A percentile compares a stretch with the other conserved stretches of the same genome.
Conservation (phyloP, 2,888 invertebrate species). For the Microplitis deprimator region DNA sequence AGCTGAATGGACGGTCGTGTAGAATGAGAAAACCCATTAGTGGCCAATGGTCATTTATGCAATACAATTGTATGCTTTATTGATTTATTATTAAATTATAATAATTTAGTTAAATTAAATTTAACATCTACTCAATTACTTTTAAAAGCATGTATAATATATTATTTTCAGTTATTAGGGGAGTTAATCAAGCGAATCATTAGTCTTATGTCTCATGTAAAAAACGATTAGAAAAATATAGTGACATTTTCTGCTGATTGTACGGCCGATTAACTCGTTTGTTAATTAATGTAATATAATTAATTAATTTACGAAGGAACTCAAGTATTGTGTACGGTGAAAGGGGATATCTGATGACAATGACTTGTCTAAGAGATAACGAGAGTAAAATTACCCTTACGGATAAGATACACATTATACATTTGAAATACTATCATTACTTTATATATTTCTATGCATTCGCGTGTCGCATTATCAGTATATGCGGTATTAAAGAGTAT, state of each 20-base stretch:
- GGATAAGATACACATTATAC: conserved; percentile 13
- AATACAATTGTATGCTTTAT: not conserved
- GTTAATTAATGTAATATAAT: conserved; percentile 50
- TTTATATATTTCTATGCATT: not conserved
- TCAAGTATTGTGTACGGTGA: not conserved
- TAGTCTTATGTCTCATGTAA: not conserved
- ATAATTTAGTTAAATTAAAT: not conserved
- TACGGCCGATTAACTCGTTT: conserved; percentile 49
- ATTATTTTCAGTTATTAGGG: no score
- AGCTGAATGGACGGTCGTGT: conserved; percentile 30
- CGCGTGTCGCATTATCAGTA: conserved; percentile 22
- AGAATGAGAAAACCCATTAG: conserved; percentile 31
- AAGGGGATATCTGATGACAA: not conserved
- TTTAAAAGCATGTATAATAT: not conserved
- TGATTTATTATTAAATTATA: conserved; percentile 22
- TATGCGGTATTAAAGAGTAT: not conserved
- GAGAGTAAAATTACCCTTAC: not conserved
- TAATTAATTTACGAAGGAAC: conserved; percentile 47
- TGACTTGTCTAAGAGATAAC: not conserved
- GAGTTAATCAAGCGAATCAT: no score
- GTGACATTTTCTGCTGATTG: conserved; percentile 48
- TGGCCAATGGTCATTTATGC: conserved; percentile 23
- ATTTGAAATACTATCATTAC: not conserved
- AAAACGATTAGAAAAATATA: conserved; percentile 37
- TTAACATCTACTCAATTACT: not conserved